Percentiles rank a stretch among this genome's conserved stretches.
These are phyloP conservation scores for Polypterus senegalus DNA, from an alignment of 2,113 vertebrate species.

Conservation along the genomic window DNA sequence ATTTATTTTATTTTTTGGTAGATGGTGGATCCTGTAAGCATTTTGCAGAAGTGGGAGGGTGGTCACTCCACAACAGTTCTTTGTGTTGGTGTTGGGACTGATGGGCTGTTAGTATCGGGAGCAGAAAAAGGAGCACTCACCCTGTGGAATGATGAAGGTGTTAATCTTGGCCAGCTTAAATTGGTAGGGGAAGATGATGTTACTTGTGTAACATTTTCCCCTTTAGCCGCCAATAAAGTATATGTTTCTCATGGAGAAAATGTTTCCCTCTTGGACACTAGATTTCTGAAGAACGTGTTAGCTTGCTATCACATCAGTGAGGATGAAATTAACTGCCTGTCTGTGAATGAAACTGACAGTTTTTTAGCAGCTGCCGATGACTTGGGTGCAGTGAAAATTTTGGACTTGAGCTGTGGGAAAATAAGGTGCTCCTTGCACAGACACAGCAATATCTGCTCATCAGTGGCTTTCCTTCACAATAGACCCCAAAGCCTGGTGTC, in stretches of 20 bases:
- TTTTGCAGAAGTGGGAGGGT: slow-evolving; percentile 64
- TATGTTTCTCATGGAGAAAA: slow-evolving; percentile 66
- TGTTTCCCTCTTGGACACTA: slow-evolving; percentile 62
- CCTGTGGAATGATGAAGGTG: slow-evolving; percentile 62
- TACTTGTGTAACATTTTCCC: slow-evolving; percentile 62
- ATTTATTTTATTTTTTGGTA: slow-evolving; percentile 8
- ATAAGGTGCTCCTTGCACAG: slow-evolving; percentile 65
- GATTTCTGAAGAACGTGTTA: slow-evolving; percentile 49
- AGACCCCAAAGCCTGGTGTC: slow-evolving; percentile 82
- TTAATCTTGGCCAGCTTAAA: slow-evolving; percentile 29
- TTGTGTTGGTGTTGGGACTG: slow-evolving; percentile 51
- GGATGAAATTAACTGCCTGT: slow-evolving; percentile 84
- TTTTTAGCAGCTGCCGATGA: slow-evolving; percentile 76
- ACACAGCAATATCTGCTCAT: slow-evolving; percentile 91
- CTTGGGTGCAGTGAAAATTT: slow-evolving; percentile 66
- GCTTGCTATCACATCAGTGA: slow-evolving; percentile 58
- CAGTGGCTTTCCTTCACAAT: slow-evolving; percentile 76
- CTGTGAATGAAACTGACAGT: slow-evolving; percentile 56
- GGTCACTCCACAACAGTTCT: slow-evolving; percentile 65
- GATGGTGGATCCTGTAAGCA: slow-evolving; percentile 28
- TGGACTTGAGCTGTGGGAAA: slow-evolving; percentile 72
- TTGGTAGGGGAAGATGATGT: slow-evolving; percentile 52
- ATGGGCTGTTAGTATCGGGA: slow-evolving; percentile 70
- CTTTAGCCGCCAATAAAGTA: slow-evolving; percentile 36
- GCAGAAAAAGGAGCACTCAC: slow-evolving; percentile 68